phyloP scores from a whole-genome alignment of 1,140 invertebrate genomes.

The Megathymus violae region DNA sequence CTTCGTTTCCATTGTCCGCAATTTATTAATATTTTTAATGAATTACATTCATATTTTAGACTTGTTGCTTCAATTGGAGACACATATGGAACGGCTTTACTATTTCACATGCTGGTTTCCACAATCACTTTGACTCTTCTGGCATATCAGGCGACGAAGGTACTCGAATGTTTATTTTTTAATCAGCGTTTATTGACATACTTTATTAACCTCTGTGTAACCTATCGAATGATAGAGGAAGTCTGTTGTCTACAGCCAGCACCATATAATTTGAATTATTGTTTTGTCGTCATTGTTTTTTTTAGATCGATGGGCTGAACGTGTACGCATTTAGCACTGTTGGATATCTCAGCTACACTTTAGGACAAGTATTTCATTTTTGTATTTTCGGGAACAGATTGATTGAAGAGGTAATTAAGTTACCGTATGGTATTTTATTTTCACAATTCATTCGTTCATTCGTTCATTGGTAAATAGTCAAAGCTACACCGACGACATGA shows the following conservation, averaged over 20 bases:
- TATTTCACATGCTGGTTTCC: constrained; percentile 93
- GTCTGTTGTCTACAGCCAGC: too few relatives aligned
- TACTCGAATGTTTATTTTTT: too few relatives aligned
- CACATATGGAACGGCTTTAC: constrained; percentile 90
- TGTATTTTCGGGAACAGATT: constrained; percentile 93
- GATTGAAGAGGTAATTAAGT: constrained; percentile 90
- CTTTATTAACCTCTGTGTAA: too few relatives aligned
- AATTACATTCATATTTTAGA: constrained; percentile 83
- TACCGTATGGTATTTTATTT: background rate
- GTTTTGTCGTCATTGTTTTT: too few relatives aligned
- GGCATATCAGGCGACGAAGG: constrained; percentile 93
- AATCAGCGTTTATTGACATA: too few relatives aligned
- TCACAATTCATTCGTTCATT: too few relatives aligned
- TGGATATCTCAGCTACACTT: constrained; percentile 90
- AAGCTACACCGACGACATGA: too few relatives aligned
- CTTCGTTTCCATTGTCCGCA: too few relatives aligned
- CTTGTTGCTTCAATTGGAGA: constrained; percentile 91
- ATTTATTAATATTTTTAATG: too few relatives aligned
- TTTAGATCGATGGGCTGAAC: constrained; percentile 88
- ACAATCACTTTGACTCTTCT: constrained; percentile 92
- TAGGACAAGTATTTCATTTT: constrained; percentile 93
- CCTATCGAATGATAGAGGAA: too few relatives aligned
- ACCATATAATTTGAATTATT: too few relatives aligned
- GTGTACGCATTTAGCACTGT: constrained; percentile 90
- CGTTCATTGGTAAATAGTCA: too few relatives aligned